Evolutionary conservation across 2,113 vertebrate genomes (phyloP).

Genomic region (Sitta europaea): DNA sequence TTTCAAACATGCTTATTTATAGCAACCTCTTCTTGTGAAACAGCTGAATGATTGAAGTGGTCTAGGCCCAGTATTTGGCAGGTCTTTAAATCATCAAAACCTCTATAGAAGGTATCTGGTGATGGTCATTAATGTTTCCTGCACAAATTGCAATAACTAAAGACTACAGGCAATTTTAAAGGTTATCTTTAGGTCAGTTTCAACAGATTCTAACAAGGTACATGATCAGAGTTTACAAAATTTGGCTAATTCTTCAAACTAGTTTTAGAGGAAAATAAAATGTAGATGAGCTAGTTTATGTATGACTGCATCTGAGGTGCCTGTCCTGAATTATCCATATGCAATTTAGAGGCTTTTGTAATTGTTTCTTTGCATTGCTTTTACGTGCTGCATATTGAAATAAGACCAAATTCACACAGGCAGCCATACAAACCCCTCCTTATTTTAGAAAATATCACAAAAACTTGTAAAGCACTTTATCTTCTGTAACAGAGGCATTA

Average conservation of each 20-base stretch:
- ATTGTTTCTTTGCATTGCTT: not conserved
- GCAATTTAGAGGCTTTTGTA: not conserved
- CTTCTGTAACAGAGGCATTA: not conserved
- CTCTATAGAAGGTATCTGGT: not conserved
- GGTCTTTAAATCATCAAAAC: constrained; percentile 14
- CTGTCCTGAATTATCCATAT: not conserved
- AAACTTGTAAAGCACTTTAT: not conserved
- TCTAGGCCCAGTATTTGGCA: not conserved
- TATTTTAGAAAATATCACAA: not conserved
- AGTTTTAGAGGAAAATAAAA: not conserved
- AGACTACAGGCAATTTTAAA: not conserved
- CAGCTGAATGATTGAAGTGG: constrained; percentile 6
- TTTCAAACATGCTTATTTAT: constrained; percentile 27
- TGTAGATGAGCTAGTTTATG: not conserved
- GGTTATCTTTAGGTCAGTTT: constrained; percentile 1
- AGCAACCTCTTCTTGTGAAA: not conserved
- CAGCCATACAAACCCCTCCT: not conserved
- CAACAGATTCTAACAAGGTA: not conserved
- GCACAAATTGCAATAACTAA: constrained; percentile 12
- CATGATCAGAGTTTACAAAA: not conserved
- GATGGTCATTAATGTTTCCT: constrained; percentile 7
- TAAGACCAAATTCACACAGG: not conserved
- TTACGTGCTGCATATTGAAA: not conserved
- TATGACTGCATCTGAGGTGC: not conserved
- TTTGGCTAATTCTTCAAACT: not conserved